A percentile compares a stretch with the other conserved stretches of the same genome.
Evolutionary conservation across 2,888 invertebrate species (phyloP).

Genomic region (Oscheius sp.): DNA sequence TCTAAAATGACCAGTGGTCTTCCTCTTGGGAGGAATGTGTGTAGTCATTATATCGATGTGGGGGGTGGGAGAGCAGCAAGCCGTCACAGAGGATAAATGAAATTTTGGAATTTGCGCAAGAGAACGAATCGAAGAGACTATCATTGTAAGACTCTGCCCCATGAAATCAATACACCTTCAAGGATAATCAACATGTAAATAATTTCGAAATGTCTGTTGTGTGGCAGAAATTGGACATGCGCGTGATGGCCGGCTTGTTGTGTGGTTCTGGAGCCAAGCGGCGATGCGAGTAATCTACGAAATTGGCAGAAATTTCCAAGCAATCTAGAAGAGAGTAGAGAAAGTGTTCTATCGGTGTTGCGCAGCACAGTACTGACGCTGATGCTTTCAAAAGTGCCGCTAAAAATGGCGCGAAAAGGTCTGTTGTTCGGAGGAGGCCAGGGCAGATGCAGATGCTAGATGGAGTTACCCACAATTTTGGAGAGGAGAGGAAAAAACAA

Average conservation of each 20-base stretch:
- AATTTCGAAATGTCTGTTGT: constrained; percentile 3
- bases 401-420: too few species aligned
- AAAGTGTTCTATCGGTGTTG: too few species aligned
- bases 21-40: constrained; percentile 14
- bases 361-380: too few species aligned
- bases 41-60: constrained; percentile 23
- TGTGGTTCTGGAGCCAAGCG: constrained; percentile 10
- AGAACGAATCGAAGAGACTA: background rate
- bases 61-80: background rate
- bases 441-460: too few species aligned
- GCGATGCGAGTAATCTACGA: constrained; percentile 21
- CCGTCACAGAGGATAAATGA: constrained; percentile 24
- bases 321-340: too few species aligned
- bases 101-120: constrained; percentile 24
- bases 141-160: background rate
- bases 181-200: constrained; percentile 2
- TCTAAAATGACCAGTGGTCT: constrained; percentile 33
- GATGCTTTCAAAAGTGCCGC: too few species aligned
- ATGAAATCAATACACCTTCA: constrained; percentile 15
- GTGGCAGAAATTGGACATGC: constrained; percentile 13
- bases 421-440: too few species aligned
- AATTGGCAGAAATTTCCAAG: background rate
- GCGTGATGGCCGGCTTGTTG: background rate
- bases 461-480: too few species aligned
- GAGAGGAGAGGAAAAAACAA: background rate